A percentile compares a stretch with the other conserved stretches of the same genome.
Conservation (phyloP, 2,113 vertebrate genomes). For the Maccullochella peelii region DNA sequence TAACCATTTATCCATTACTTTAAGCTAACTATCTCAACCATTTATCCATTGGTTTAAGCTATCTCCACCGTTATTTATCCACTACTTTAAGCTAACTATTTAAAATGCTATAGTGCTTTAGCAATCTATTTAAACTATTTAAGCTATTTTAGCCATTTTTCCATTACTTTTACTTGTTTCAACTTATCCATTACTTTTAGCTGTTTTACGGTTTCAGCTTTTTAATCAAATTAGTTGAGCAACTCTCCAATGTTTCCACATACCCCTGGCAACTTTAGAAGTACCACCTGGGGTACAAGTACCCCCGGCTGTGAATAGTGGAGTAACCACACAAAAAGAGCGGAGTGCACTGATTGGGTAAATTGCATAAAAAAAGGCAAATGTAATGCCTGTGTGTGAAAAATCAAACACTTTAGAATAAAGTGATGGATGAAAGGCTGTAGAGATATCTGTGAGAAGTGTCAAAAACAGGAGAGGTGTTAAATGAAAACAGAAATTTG, state of each 20-base stretch:
- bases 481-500: not conserved
- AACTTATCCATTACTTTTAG: not conserved
- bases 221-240: not conserved
- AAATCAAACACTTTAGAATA: not conserved
- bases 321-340: not conserved
- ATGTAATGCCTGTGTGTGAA: not conserved
- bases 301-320: not conserved
- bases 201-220: not conserved
- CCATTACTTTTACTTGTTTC: too few relatives aligned
- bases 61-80: too few relatives aligned
- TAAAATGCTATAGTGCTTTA: too few relatives aligned
- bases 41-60: not conserved
- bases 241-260: not conserved
- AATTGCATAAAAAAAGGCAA: not conserved
- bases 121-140: too few relatives aligned
- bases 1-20: too few relatives aligned
- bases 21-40: too few relatives aligned
- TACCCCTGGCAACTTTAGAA: not conserved
- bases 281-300: not conserved
- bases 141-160: too few relatives aligned
- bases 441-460: not conserved
- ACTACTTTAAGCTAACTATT: too few relatives aligned
- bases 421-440: not conserved
- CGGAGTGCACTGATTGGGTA: not conserved
- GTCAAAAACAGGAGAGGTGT: slow-evolving; percentile 1